Conservation (phyloP, 2,888 invertebrate genomes). For the Lacanobia oleracea region DNA sequence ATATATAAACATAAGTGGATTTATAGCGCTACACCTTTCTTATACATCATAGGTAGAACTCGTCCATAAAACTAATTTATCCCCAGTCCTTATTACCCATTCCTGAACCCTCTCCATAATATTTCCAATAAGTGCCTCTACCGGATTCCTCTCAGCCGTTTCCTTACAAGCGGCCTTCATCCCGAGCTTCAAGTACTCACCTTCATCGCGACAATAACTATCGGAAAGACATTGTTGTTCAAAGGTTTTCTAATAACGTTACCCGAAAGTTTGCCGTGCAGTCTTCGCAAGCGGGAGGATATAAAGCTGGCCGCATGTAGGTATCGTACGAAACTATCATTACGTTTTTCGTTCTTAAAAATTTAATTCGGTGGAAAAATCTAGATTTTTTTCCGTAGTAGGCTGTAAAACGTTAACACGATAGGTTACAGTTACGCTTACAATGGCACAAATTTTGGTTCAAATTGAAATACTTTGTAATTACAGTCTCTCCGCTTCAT, state of each 20-base stretch:
- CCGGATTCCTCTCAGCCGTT: slow-evolving; percentile 41
- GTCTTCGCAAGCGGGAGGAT: neutral
- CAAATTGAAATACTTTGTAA: no score
- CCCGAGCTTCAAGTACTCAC: slow-evolving; percentile 44
- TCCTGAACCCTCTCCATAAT: slow-evolving; percentile 38
- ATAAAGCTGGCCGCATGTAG: neutral
- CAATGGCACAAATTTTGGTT: no score
- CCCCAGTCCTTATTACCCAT: slow-evolving; percentile 33
- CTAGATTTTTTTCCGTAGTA: neutral
- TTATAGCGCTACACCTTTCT: neutral
- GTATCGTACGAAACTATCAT: neutral
- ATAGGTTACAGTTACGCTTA: no score
- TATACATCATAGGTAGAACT: neutral
- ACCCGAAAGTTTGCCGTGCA: slow-evolving; percentile 50
- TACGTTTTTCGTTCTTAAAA: neutral
- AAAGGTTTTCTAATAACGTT: slow-evolving; percentile 55
- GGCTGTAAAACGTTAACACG: neutral
- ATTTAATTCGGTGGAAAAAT: neutral
- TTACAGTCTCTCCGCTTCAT: no score
- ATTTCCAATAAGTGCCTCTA: slow-evolving; percentile 40
- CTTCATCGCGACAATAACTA: slow-evolving; percentile 55
- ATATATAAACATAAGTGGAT: neutral
- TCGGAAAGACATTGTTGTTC: slow-evolving; percentile 55
- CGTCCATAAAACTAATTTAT: slow-evolving; percentile 36
- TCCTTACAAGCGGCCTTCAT: slow-evolving; percentile 30